Conservation (phyloP, 2,797 vertebrate species). For the Chelon labrosus region DNA sequence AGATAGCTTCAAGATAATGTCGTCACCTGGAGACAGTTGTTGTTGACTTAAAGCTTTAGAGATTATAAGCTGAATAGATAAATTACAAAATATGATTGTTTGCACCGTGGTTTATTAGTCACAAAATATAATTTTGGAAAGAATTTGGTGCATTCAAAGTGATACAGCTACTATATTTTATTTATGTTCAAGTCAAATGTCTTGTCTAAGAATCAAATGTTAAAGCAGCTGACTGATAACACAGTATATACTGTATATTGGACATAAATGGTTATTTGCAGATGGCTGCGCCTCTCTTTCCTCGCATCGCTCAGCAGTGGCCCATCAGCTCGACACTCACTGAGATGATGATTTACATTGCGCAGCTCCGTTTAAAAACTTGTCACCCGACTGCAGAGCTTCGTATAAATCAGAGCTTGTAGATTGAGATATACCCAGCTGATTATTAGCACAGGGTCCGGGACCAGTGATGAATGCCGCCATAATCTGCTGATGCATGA, state of each 20-base stretch:
- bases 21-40: constrained; percentile 18
- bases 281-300: constrained; percentile 19
- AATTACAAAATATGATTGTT: constrained; percentile 17
- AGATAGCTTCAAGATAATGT: constrained; percentile 43
- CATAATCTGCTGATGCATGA: constrained; percentile 81
- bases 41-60: constrained; percentile 6
- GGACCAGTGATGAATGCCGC: constrained; percentile 76
- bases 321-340: constrained; percentile 50
- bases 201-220: not conserved
- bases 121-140: not conserved
- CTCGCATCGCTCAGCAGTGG: constrained; percentile 53
- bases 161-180: not conserved
- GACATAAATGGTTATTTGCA: constrained; percentile 50
- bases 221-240: not conserved
- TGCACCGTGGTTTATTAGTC: not conserved
- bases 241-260: not conserved
- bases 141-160: not conserved
- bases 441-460: constrained; percentile 73
- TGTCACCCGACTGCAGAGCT: constrained; percentile 69
- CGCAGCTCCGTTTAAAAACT: constrained; percentile 75
- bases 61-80: constrained; percentile 22
- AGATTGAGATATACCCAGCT: constrained; percentile 77
- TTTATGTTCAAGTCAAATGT: not conserved
- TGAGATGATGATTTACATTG: constrained; percentile 72
- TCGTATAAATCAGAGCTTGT: constrained; percentile 75